These are phyloP conservation scores for Platyrinchus mystaceus DNA, from an alignment of 2,797 vertebrate species.

Conservation along the genomic window DNA sequence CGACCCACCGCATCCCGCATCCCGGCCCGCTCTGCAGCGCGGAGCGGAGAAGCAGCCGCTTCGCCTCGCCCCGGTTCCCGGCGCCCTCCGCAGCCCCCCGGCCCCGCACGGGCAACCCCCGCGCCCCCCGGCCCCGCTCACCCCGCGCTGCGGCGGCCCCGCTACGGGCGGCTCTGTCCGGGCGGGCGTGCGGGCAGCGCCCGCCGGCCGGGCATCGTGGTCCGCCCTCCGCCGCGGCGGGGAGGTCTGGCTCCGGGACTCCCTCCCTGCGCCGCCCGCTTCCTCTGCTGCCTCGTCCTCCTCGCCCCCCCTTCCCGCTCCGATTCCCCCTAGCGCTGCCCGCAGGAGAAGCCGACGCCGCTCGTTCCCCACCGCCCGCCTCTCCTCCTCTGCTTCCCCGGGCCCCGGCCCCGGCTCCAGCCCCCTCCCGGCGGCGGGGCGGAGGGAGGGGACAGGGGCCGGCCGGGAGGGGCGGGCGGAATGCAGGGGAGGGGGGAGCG, in stretches of 20 bases:
- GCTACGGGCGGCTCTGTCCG: not conserved
- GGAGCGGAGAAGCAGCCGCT: too few species aligned
- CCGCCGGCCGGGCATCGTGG: not conserved
- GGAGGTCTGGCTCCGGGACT: not conserved
- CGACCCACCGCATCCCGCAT: not conserved
- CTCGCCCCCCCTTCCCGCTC: not conserved
- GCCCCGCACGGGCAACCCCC: not conserved
- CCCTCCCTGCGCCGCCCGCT: not conserved
- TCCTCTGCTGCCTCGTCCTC: not conserved
- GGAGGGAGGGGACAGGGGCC: conserved; percentile 21
- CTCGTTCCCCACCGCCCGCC: not conserved
- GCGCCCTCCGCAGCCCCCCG: too few species aligned
- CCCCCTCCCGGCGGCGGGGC: conserved; percentile 39
- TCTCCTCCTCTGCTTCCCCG: not conserved
- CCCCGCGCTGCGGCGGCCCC: not conserved
- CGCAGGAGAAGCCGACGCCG: not conserved
- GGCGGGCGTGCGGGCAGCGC: not conserved
- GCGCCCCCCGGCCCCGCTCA: not conserved
- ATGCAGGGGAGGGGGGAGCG: not conserved
- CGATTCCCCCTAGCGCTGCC: not conserved
- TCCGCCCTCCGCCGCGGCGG: not conserved
- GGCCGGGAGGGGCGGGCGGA: not conserved
- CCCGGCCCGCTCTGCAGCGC: not conserved
- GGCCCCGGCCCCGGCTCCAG: not conserved
- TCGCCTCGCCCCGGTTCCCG: not conserved